Percentiles rank a stretch among this genome's conserved stretches.
Evolutionary conservation across 2,113 vertebrate species (phyloP).

Genomic region (Mus pahari): DNA sequence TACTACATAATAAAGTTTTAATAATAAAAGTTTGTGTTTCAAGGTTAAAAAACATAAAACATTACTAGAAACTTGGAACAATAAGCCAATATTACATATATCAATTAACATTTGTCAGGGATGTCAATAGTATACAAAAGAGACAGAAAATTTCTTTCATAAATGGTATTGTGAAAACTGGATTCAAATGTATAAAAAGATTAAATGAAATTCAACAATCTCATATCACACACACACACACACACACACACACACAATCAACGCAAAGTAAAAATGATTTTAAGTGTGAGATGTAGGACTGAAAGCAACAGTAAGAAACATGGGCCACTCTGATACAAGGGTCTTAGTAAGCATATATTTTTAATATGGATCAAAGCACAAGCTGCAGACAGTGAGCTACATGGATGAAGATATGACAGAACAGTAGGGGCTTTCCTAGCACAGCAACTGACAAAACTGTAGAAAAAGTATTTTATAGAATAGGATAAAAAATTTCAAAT

Average conservation of each 20-base stretch:
- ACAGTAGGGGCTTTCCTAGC: too few relatives aligned
- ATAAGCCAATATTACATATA: accelerated
- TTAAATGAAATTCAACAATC: background rate
- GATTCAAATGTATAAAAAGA: background rate
- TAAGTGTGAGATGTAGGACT: background rate
- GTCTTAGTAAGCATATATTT: background rate
- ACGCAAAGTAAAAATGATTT: background rate
- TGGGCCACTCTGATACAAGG: too few relatives aligned
- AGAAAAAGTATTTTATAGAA: background rate
- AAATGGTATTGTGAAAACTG: background rate
- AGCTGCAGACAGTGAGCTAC: background rate
- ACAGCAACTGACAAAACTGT: background rate
- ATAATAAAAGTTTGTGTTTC: background rate
- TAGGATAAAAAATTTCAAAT: background rate
- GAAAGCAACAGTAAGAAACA: background rate
- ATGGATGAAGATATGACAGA: background rate
- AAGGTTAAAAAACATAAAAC: background rate
- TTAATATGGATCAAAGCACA: background rate
- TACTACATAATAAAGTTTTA: background rate
- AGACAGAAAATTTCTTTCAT: background rate
- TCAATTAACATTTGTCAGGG: background rate
- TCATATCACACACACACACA: background rate
- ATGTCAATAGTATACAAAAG: background rate
- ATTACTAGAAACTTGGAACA: background rate
- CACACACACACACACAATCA: background rate